Base-by-base conservation (phyloP, 2,888 invertebrate species). In the Sesamia inferens region DNA sequence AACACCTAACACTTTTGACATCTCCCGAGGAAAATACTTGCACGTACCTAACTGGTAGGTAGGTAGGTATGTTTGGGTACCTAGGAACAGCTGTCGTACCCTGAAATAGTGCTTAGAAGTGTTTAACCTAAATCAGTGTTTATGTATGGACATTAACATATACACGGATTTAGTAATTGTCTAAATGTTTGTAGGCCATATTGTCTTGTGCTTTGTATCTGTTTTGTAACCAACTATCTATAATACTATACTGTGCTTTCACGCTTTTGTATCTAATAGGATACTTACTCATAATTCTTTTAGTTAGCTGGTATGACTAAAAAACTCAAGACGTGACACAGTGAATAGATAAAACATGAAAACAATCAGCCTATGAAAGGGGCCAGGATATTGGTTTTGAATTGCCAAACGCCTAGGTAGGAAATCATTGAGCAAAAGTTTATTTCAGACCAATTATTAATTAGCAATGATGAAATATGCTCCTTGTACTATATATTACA, bases 1-100 rank as follows among this genome's bases (percentile, higher is more conserved):
- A 48, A 57, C 57, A n/a, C 39, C 76, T n/a, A n/a, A n/a, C n/a
- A n/a, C n/a, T n/a, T 75, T 68, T 61, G 76, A 47, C 68, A 74
- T n/a, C 66, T 47, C 44, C 24, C 39, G 8, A 0, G 4, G 14
- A 24, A 19, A 22, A 4, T 57, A 19, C 39, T 51, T 24, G 14
- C 22, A 66, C 1, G 22, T 39, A 65, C 22, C 22, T 19, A 22
- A 7, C 24, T 24, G 5, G 5, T 66, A 65, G 7, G 14, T 24
- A 39, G 3, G 10, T 31, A 57, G 7, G 10, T n/a, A n/a, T n/a
- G n/a, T n/a, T n/a, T n/a, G 10, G 39, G 44, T 55, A 57, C 16
- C 31, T 44, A 69, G n/a, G 51, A 69, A 58, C n/a, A 69, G n/a
- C 44, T 51, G 13, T 47, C n/a, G n/a, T 24, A n/a, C 13, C 14